Conservation (phyloP, 2,888 invertebrate species). For the Noctua janthe region DNA sequence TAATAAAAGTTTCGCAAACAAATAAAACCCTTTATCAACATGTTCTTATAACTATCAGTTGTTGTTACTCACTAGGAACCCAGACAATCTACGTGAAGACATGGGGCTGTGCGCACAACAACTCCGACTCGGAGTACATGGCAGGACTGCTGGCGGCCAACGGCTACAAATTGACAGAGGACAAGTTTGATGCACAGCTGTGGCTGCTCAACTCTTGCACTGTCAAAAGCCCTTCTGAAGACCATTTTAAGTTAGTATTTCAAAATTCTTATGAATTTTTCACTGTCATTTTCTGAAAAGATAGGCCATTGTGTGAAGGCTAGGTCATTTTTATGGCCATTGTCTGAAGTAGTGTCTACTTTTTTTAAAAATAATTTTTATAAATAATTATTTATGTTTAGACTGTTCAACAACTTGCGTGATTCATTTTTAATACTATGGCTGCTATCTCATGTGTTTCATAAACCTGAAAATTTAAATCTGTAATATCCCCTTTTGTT, state of each 20-base stretch:
- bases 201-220: slow-evolving; percentile 99
- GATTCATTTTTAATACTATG: not conserved
- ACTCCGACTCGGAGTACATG: slow-evolving; percentile 99
- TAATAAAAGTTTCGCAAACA: not conserved
- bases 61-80: slow-evolving; percentile 90
- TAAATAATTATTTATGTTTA: no score
- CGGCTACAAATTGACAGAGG: slow-evolving; percentile 96
- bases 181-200: slow-evolving; percentile 95
- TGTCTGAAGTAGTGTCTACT: not conserved
- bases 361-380: no score
- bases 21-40: not conserved
- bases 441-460: not conserved
- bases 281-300: not conserved
- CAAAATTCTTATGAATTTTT: not conserved
- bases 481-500: not conserved
- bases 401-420: not conserved
- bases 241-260: slow-evolving; percentile 93
- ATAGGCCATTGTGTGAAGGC: no score
- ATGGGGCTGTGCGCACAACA: slow-evolving; percentile 99
- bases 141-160: slow-evolving; percentile 97
- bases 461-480: not conserved
- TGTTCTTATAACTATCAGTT: not conserved
- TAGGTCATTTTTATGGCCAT: not conserved
- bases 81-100: slow-evolving; percentile 97
- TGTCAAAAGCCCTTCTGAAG: slow-evolving; percentile 99